Base-by-base conservation (phyloP, 2,797 vertebrate genomes). In the Petrocephalus sullivani region DNA sequence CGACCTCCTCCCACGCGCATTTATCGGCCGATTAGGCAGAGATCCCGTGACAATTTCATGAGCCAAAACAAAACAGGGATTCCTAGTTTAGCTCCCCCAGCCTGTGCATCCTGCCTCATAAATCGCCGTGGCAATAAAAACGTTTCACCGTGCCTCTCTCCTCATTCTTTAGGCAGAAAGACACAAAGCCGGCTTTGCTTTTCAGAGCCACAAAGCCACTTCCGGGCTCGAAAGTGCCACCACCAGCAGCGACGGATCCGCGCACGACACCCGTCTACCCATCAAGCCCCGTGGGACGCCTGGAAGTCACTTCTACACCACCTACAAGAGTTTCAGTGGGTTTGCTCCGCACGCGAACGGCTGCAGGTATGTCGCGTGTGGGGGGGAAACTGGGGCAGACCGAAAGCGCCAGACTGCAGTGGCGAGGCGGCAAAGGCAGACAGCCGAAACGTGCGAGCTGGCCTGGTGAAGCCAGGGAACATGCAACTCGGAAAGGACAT, bases 201-300 rank as follows among this genome's bases (percentile, higher is more conserved):
- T 2, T 12, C 12, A 49, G 37, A 51, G 49, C 60, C 33, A 37
- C 82, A 88, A 88, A 86, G 51, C 88, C 88, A 75, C 88, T 85
- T 88, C 88, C 88, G 10, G 49, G n/a, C 21, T n/a, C 23, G n/a
- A 3, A 41, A 33, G 57, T 8, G 41, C 41, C 75, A 81, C 37
- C 7, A 2, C 41, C 10, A 2, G 0, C 75, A 81, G 6, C 7
- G 6, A 81, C 14, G 16, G 37, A 46, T 5, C 14, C 8, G 46
- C 37, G 0, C 71, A 49, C 37, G 41, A 16, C 7, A 46, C 37
- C 9, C 10, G 1, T 12, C 54, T 12, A 56, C 10, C 41, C 41
- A 41, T 37, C 64, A 5, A 33, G 64, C 64, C 23, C 71, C 19
- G 28, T 2, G 46, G 37, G 33, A 19, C 12, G 10, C 71, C 14